A percentile compares a stretch with the other conserved stretches of the same genome.
These are phyloP conservation scores for Acanthosepion pharaonis DNA, from an alignment of 2,888 invertebrate species.

Conservation along the genomic window DNA sequence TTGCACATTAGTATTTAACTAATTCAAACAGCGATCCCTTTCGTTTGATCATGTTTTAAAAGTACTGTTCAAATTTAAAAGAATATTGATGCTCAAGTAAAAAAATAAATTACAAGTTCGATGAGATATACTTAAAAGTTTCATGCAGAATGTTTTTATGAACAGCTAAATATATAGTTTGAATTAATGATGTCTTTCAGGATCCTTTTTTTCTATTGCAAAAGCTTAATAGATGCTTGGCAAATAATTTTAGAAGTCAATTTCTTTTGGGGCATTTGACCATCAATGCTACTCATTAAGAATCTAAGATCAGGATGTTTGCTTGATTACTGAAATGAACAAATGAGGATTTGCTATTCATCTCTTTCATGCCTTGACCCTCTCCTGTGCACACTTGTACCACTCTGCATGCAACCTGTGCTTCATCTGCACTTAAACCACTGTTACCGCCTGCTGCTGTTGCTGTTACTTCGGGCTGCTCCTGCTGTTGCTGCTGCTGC, in stretches of 20 bases:
- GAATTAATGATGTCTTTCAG: not conserved
- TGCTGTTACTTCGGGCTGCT: not conserved
- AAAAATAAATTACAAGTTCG: not conserved
- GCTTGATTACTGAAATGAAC: not conserved
- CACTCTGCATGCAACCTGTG: constrained; percentile 49
- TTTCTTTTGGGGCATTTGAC: not conserved
- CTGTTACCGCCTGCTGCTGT: constrained; percentile 47
- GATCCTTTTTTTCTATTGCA: not conserved
- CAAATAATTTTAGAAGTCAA: too few species aligned
- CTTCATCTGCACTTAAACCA: constrained; percentile 47
- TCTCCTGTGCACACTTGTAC: constrained; percentile 48
- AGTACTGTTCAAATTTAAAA: not conserved
- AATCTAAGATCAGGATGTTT: constrained; percentile 35
- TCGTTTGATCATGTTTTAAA: not conserved
- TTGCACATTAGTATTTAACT: too few species aligned
- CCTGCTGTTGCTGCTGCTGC: constrained; percentile 52
- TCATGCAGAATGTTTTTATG: not conserved
- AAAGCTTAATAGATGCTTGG: too few species aligned
- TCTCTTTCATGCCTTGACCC: constrained; percentile 53
- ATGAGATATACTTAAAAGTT: not conserved
- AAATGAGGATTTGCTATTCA: constrained; percentile 49
- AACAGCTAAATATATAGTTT: not conserved
- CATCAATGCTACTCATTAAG: not conserved
- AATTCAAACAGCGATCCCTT: too few species aligned
- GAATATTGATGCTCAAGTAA: not conserved